These are phyloP conservation scores for Teleogryllus oceanicus DNA, from an alignment of 2,888 invertebrate genomes.

Conservation along the genomic window DNA sequence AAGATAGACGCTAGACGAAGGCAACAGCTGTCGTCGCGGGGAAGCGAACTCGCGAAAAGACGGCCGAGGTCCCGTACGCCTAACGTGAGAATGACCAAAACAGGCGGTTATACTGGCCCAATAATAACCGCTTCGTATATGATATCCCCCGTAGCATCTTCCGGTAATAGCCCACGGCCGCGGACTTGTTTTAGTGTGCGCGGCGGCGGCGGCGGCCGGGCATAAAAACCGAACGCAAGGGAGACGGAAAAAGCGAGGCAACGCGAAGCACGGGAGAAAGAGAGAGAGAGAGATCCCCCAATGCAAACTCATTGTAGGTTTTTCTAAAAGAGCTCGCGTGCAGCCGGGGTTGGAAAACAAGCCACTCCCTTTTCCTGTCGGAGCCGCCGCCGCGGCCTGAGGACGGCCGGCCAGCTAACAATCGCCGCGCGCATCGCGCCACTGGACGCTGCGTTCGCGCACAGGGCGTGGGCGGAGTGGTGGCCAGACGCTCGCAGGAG, in stretches of 20 bases:
- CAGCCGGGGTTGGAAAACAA: background rate
- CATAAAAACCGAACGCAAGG: background rate
- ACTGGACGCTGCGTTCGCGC: background rate
- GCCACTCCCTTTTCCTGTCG: conserved; percentile 9
- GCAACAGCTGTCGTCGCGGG: no score
- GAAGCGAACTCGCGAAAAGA: no score
- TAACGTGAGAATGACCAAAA: background rate
- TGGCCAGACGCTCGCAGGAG: no score
- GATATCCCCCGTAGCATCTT: background rate
- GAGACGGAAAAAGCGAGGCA: background rate
- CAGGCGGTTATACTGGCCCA: background rate
- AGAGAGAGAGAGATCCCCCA: background rate
- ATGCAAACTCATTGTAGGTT: conserved; percentile 18
- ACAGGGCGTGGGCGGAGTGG: background rate
- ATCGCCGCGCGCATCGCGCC: background rate
- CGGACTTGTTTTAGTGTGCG: background rate
- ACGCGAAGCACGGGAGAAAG: background rate
- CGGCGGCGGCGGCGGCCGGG: background rate
- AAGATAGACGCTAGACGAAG: no score
- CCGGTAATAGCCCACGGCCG: background rate
- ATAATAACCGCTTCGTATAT: background rate
- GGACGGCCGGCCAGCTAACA: background rate
- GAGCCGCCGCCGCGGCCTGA: background rate
- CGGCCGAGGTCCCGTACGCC: background rate
- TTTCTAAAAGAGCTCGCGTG: conserved; percentile 18